Percentiles rank a stretch among this genome's conserved stretches.
Evolutionary conservation across 2,888 invertebrate species (phyloP).

Genomic region (Dicyrtoma fusca): DNA sequence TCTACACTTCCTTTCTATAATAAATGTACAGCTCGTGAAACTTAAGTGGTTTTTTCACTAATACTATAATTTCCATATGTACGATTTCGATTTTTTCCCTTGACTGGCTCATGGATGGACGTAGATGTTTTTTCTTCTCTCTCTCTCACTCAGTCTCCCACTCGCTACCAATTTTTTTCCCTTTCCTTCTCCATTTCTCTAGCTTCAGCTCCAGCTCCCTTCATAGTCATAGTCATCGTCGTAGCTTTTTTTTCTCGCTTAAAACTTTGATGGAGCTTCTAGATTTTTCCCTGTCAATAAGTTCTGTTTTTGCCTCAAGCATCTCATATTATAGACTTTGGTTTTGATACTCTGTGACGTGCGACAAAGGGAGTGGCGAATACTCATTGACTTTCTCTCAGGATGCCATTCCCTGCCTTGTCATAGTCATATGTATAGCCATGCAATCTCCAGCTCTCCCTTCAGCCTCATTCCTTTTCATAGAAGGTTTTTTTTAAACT

Average conservation of each 20-base stretch:
- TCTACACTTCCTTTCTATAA: conserved; percentile 18
- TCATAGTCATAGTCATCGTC: not conserved
- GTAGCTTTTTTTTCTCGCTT: conserved; percentile 8
- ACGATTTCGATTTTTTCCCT: conserved; percentile 1
- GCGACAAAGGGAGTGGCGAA: not conserved
- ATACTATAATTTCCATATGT: conserved; percentile 27
- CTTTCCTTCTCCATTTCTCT: conserved; percentile 4
- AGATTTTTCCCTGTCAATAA: conserved; percentile 30
- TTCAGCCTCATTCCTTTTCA: too few relatives aligned
- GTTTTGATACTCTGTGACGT: conserved; percentile 13
- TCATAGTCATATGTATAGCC: too few relatives aligned
- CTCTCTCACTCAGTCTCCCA: conserved; percentile 2
- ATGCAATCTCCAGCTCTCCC: too few relatives aligned
- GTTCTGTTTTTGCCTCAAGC: conserved; percentile 27
- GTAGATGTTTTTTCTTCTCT: conserved; percentile 1
- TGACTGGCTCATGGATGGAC: conserved; percentile 6
- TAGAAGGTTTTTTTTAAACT: not conserved
- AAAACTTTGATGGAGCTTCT: conserved; percentile 33
- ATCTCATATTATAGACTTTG: not conserved
- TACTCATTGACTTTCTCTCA: not conserved
- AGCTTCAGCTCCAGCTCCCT: not conserved
- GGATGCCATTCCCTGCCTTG: too few relatives aligned
- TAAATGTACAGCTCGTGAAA: conserved; percentile 22
- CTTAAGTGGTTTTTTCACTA: conserved; percentile 29
- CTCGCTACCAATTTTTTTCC: not conserved